phyloP scores from a whole-genome alignment of 2,113 vertebrate species.

The Odocoileus virginianus region DNA sequence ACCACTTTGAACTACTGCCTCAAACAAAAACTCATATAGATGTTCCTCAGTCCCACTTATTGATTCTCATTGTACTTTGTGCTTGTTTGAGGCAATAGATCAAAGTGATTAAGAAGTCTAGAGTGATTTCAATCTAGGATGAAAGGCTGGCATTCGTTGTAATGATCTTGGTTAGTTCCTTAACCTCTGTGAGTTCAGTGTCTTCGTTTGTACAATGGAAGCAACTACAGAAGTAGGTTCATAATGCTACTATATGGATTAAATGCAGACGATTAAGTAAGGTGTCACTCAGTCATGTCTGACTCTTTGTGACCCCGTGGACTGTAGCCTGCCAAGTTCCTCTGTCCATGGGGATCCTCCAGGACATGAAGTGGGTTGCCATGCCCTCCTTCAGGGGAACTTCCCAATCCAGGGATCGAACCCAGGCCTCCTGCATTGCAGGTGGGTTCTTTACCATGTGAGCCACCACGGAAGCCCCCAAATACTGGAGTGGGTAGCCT shows the following conservation, averaged over 20 bases:
- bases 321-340: neutral
- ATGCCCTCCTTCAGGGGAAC: neutral
- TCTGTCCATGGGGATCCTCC: neutral
- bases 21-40: neutral
- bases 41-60: neutral
- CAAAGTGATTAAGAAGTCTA: neutral
- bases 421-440: neutral
- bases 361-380: neutral
- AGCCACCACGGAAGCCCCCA: neutral
- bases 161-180: neutral
- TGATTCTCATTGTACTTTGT: neutral
- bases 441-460: neutral
- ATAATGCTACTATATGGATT: neutral
- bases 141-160: neutral
- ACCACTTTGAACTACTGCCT: neutral
- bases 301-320: neutral
- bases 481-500: neutral
- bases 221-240: neutral
- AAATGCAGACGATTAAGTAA: neutral
- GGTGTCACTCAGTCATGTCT: rapidly evolving
- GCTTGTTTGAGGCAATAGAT: neutral
- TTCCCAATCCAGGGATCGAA: neutral
- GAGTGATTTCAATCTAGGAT: neutral
- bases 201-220: neutral
- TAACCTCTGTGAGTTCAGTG: neutral